Evolutionary conservation across 2,888 invertebrate genomes (phyloP).

Genomic region (Ceriagrion tenellum): DNA sequence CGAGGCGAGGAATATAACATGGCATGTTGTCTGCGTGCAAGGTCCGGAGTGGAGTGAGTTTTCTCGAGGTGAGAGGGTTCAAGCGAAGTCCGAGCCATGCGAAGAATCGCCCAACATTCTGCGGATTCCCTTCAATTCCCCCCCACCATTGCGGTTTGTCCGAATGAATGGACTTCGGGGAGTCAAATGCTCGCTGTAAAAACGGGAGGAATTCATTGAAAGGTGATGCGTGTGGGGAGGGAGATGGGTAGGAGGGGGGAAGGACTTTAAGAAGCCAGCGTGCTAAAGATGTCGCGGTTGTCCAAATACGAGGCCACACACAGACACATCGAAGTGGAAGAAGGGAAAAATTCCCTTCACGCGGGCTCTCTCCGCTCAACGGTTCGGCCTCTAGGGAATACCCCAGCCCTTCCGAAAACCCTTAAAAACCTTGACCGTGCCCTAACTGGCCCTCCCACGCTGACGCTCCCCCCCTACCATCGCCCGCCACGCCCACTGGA

Average conservation of each 20-base stretch:
- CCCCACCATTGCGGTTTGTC: not conserved
- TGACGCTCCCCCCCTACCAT: not conserved
- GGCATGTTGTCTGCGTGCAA: not conserved
- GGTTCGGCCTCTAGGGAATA: not conserved
- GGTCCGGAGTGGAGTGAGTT: not conserved
- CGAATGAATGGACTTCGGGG: not conserved
- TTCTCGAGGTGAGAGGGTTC: constrained; percentile 1
- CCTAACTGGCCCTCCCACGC: not conserved
- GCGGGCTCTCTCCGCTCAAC: not conserved
- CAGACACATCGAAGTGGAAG: constrained; percentile 21
- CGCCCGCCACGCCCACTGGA: not conserved
- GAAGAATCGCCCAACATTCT: not conserved
- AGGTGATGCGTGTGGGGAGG: not conserved
- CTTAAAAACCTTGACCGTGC: not conserved
- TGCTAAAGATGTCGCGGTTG: constrained; percentile 61
- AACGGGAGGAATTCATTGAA: not conserved
- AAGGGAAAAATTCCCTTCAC: not conserved
- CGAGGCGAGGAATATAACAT: not conserved
- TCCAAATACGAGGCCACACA: constrained; percentile 60
- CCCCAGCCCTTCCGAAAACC: not conserved
- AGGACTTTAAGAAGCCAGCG: not conserved
- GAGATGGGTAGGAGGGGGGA: not conserved
- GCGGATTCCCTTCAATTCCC: not conserved
- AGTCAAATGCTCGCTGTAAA: not conserved
- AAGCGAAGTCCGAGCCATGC: not conserved